Evolutionary conservation across 2,113 vertebrate species (phyloP).

Genomic region (Chamaetylas fuelleborni): DNA sequence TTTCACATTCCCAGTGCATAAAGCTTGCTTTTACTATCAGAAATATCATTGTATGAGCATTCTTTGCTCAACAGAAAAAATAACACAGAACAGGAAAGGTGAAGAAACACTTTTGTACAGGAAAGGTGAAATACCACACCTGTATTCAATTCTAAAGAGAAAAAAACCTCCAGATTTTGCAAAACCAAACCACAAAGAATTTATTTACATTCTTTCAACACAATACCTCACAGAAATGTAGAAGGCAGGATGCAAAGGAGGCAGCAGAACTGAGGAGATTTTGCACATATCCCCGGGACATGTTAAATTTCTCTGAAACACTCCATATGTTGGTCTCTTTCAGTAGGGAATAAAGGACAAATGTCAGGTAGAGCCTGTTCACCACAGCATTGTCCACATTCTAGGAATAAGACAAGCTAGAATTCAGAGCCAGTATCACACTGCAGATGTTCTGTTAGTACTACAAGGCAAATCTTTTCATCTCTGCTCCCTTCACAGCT

Average conservation of each 20-base stretch:
- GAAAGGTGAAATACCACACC: background rate
- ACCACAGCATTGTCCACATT: slow-evolving; percentile 73
- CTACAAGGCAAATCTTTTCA: background rate
- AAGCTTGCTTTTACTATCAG: background rate
- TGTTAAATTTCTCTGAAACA: slow-evolving; percentile 85
- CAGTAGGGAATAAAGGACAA: slow-evolving; percentile 85
- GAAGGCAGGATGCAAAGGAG: slow-evolving; percentile 87
- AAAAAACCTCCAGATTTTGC: background rate
- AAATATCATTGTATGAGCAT: background rate
- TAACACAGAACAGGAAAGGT: background rate
- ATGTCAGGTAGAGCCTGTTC: slow-evolving; percentile 84
- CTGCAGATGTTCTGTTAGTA: background rate
- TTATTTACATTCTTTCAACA: background rate
- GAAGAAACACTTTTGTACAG: background rate
- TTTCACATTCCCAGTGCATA: background rate
- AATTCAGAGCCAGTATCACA: background rate
- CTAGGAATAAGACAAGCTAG: slow-evolving; percentile 68
- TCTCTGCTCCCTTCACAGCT: background rate
- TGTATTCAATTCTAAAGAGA: background rate
- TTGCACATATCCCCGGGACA: slow-evolving; percentile 89
- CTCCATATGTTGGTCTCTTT: slow-evolving; percentile 89
- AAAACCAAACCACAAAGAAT: background rate
- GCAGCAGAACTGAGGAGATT: slow-evolving; percentile 85
- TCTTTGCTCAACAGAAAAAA: background rate
- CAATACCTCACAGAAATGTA: slow-evolving; percentile 92